A percentile compares a stretch with the other conserved stretches of the same genome.
These are phyloP conservation scores for Nyctereutes procyonoides DNA, from an alignment of 2,113 vertebrate species.

Conservation along the genomic window DNA sequence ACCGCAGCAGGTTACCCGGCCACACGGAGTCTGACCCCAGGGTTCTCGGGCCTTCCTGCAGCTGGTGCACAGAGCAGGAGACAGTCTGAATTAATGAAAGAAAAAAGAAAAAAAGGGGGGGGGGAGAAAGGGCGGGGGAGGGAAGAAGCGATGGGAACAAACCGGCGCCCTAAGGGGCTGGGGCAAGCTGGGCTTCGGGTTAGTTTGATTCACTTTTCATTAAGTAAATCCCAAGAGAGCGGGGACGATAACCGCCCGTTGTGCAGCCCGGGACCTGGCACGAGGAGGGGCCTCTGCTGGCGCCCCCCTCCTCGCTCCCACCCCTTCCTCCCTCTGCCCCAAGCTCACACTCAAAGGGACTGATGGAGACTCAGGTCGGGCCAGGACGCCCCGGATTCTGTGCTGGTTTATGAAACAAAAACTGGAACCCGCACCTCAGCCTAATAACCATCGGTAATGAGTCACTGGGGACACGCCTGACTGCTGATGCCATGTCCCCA, in stretches of 20 bases:
- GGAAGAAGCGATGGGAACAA: not conserved
- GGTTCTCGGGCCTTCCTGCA: conserved; percentile 67
- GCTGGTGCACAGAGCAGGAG: not conserved
- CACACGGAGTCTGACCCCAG: conserved; percentile 70
- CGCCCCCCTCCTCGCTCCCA: not conserved
- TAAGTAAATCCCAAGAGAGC: not conserved
- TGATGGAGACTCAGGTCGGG: not conserved
- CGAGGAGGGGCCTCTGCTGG: not conserved
- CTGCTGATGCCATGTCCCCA: not conserved
- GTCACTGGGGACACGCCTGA: not conserved
- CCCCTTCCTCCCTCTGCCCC: conserved; percentile 17
- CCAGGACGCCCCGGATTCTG: not conserved
- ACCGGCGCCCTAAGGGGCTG: too few species aligned
- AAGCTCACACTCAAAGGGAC: conserved; percentile 9
- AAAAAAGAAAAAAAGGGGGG: too few species aligned
- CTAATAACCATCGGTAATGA: not conserved
- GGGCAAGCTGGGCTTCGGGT: not conserved
- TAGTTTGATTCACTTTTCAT: not conserved
- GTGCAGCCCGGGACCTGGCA: not conserved
- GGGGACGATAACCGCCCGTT: not conserved
- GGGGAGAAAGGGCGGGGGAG: fast-evolving
- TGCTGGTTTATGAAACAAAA: conserved; percentile 49
- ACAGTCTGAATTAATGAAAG: not conserved
- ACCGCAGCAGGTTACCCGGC: conserved; percentile 47
- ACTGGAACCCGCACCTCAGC: not conserved